Evolutionary conservation across 2,888 invertebrate genomes (phyloP).

Genomic region (Drosophila sordidula): DNA sequence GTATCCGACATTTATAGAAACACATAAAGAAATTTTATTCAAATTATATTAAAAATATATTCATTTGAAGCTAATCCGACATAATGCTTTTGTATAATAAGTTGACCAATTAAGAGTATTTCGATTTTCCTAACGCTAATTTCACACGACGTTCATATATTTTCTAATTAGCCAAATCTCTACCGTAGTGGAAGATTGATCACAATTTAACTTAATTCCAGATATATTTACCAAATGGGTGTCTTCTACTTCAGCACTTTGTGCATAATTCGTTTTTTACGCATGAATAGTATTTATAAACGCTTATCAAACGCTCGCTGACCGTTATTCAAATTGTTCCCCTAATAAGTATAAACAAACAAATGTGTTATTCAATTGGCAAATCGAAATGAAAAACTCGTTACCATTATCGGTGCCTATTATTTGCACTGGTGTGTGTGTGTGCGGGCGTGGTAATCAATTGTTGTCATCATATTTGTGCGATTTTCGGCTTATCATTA

Average conservation of each 20-base stretch:
- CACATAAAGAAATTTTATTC: too few relatives aligned
- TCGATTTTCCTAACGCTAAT: too few relatives aligned
- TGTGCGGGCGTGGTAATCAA: constrained; percentile 46
- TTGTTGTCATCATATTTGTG: constrained; percentile 63
- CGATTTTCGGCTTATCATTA: constrained; percentile 73
- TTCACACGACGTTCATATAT: too few relatives aligned
- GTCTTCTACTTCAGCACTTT: not conserved
- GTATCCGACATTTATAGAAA: too few relatives aligned
- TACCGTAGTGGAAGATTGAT: too few relatives aligned
- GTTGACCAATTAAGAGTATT: too few relatives aligned
- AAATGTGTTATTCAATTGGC: constrained; percentile 24
- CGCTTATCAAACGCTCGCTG: constrained; percentile 7
- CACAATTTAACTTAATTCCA: too few relatives aligned
- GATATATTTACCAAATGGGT: not conserved
- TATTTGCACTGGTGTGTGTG: constrained; percentile 27
- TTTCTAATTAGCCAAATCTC: too few relatives aligned
- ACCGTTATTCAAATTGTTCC: not conserved
- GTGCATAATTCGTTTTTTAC: not conserved
- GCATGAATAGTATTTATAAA: not conserved
- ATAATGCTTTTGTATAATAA: too few relatives aligned
- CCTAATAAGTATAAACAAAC: constrained; percentile 14
- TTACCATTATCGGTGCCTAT: constrained; percentile 31
- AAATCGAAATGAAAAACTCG: constrained; percentile 40
- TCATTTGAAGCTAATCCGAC: too few relatives aligned
- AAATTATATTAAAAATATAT: too few relatives aligned